These are phyloP conservation scores for Lasioglossum morio DNA, from an alignment of 2,888 invertebrate genomes.

Conservation along the genomic window DNA sequence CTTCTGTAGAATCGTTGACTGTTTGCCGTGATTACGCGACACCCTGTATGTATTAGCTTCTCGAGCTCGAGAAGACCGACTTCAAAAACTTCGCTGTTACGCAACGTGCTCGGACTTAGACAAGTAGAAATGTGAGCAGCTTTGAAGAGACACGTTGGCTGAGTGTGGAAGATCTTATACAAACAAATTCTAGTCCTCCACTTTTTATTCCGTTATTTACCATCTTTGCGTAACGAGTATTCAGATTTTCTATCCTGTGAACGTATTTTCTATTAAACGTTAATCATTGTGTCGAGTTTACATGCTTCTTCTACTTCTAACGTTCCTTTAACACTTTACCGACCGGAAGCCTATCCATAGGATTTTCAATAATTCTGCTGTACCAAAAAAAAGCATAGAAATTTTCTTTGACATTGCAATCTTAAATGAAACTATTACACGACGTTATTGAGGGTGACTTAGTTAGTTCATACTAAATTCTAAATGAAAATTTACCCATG, in stretches of 20 bases:
- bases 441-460: too few species aligned
- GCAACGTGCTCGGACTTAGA: background rate
- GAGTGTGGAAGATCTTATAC: background rate
- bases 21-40: background rate
- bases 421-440: too few species aligned
- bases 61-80: background rate
- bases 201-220: slow-evolving; percentile 1
- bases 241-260: background rate
- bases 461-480: too few species aligned
- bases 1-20: too few species aligned
- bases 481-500: too few species aligned
- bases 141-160: background rate
- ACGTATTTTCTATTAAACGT: background rate
- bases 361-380: too few species aligned
- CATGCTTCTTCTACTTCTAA: background rate
- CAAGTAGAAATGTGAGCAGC: slow-evolving; percentile 5
- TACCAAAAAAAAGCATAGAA: too few species aligned
- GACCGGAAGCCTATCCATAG: too few species aligned
- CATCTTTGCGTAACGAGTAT: background rate
- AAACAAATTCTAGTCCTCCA: slow-evolving; percentile 1
- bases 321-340: too few species aligned
- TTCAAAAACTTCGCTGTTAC: background rate
- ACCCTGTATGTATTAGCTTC: background rate
- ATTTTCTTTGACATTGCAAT: too few species aligned
- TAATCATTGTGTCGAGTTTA: background rate